Evolutionary conservation across 1,140 invertebrate genomes (phyloP), one percentile per base, ranked within the genome.

Genomic region (Saccostrea glomerata): DNA sequence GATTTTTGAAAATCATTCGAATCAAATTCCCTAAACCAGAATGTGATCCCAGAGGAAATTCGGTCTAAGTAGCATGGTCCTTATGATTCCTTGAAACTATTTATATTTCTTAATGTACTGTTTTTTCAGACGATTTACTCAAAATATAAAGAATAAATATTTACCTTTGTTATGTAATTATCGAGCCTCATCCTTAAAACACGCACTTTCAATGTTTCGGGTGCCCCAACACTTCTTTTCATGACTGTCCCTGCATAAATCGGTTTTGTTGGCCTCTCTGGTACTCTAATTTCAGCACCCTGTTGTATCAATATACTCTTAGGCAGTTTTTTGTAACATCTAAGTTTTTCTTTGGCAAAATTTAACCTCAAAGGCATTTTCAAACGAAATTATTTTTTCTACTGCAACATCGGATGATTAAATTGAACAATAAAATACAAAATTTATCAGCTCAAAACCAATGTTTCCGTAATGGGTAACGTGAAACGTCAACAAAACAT

Each of bases 101-200:
- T 47, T 9, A 47, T 47, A 9, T 3, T 47, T 47, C 47, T 6
- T 47, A 47, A 47, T 47, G 6, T 47, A 47, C 5, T 47, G 30
- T 36, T 9, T 47, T 47, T 47, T 47, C 47, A 47, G 47, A 47
- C 9, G 9, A 7, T 47, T 47, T 47, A 47, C 47, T 6, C 47
- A 47, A 47, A 47, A 47, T 47, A 47, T 9, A 47, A 47, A 9
- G 47, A 7, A 47, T 47, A 47, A 7, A 47, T 47, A 23, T 25
- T 54, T 84, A 84, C 82, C 40, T 84, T 84, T 54, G 54, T 56
- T 12, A 84, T 54, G 23, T 84, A 84, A 17, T 47, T 84, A 55
- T 84, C 82, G 3, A 84, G n/a, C 40, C 47, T 84, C 82, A 84
- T 54, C 47, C 47, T 84, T 56, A 84, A 55, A 84, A 84, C 82